Evolutionary conservation across 2,797 vertebrate species (phyloP), one percentile per base, ranked within the genome.

Genomic region (Rhadinocentrus ornatus): DNA sequence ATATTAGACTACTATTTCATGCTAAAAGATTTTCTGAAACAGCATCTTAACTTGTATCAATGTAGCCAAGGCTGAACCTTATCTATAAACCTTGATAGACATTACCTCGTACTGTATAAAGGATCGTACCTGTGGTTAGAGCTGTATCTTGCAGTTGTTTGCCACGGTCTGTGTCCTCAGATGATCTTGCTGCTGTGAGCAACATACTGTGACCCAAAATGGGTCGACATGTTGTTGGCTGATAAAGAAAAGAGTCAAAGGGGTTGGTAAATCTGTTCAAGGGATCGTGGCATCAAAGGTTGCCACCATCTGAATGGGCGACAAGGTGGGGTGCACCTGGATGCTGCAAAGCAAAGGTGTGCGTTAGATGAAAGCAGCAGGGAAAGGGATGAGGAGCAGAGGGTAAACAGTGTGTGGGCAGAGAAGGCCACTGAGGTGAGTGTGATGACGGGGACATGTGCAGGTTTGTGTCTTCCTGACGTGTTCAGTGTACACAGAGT

Each of bases 391-490:
- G 71, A 78, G 41, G 60, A 80, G 63, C 39, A 55, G 64, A 62
- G 65, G 75, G 31, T 37, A 54, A 80, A 72, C 26, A 53, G 24
- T 67, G 84, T 75, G 88, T 89, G 83, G 86, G 88, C 69, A 76
- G 62, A 41, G 52, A 77, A 62, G 83, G 73, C 62, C 78, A 44
- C 75, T 0, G 31, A 88, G 78, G 81, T 79, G 78, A 83, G 66
- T 54, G 80, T 54, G 82, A 81, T 80, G 87, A 80, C 32, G n/a
- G 72, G 84, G 72, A 85, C 83, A 78, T 71, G 86, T 80, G 69
- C 77, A 85, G 84, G 82, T 82, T 80, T 80, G 76, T 84, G 75
- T 81, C 60, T 81, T 84, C 80, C 75, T 92, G 87, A 90, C 75
- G 69, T 91, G 76, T 77, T 69, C 76, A 83, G 71, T 59, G 70